Evolutionary conservation across 2,888 invertebrate genomes (phyloP), one percentile per base, ranked within the genome.

Genomic region (Cephus sareptanus): DNA sequence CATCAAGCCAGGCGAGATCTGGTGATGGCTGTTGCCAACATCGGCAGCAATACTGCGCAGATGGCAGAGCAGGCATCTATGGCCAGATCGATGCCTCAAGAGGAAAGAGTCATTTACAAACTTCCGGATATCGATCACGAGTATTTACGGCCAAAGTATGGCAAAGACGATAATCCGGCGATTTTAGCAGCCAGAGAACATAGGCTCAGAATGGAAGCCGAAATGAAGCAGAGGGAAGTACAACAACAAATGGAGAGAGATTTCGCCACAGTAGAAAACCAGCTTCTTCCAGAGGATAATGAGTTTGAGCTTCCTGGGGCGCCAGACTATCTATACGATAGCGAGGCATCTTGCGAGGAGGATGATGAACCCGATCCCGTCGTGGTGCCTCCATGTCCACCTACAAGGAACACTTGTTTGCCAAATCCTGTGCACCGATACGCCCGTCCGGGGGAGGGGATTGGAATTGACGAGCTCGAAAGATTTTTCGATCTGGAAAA

Each of bases 1-100:
- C 90, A 90, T n/a, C 82, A 86, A 12, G 89, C 90, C 3, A 85
- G 90, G 31, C 83, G 90, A n/a, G 90, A 90, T 3, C 88, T 90
- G 73, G 88, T 90, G 9, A 81, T 90, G n/a, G 83, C 89, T 0
- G 87, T 88, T 6, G 88, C 90, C 3, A 86, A 84, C 74, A 87
- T 90, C 31, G 86, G 89, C 33, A 83, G 81, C 15, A 88, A 89
- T 23, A 83, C 85, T 3, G 79, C 88, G 1, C 75, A 82, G 6
- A 73, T 79, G n/a, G 34, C 70, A 6, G 76, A 76, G 1, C 75
- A 79, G 2, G 23, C 56, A 23, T 56, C 40, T 11, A 11, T 73
- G 9, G 69, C 78, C 30, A 74, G 74, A 6, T 13, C 79, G 0
- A 34, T 76, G 13, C n/a, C 79, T 31, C 31, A 9, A 23, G 13